Base-by-base conservation (phyloP, 2,888 invertebrate species). In the Eulithis prunata region DNA sequence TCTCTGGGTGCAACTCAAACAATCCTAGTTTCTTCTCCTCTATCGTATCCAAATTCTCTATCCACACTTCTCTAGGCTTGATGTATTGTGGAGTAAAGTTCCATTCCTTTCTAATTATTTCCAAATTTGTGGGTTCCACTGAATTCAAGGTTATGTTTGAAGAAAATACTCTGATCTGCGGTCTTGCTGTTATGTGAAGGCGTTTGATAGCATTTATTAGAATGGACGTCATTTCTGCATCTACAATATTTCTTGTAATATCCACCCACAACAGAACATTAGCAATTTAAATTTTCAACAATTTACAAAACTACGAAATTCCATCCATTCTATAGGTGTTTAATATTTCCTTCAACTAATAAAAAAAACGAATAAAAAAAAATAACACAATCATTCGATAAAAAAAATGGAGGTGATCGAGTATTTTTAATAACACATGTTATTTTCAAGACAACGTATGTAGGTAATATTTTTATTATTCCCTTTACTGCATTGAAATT, bases 1-100 rank as follows among this genome's bases (percentile, higher is more conserved):
- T 93, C 69, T 95, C 95, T 0, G 99, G 99, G 91, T 99, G 99
- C 47, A 99, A 90, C 82, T 97, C 96, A 43, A 99, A 91, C 1
- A 99, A 85, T 0, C 97, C 98, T n/a, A 98, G 81, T 85, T 97
- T 97, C 68, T 95, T 94, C 78, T 96, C 96, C 71, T 96, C 94
- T 14, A 96, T 87, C 0, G 96, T 95, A 81, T 97, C 96, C 49
- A 97, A 84, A 87, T 96, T 97, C 83, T 97, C 97, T 51, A 98
- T 94, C 98, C 98, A 98, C 57, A 96, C 96, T 89, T 98, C 96
- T 10, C 97, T 94, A 0, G 95, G 95, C 78, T 94, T 94, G 32
- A 94, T 88, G 71, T 94, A 95, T 70, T 89, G 87, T 1, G 94
- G 92, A 13, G 93, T 90, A 76, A 89, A 93, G 53, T 86, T 80